A percentile compares a stretch with the other conserved stretches of the same genome.
Evolutionary conservation across 2,888 invertebrate genomes (phyloP).

Genomic region (Aphodius sticticus): DNA sequence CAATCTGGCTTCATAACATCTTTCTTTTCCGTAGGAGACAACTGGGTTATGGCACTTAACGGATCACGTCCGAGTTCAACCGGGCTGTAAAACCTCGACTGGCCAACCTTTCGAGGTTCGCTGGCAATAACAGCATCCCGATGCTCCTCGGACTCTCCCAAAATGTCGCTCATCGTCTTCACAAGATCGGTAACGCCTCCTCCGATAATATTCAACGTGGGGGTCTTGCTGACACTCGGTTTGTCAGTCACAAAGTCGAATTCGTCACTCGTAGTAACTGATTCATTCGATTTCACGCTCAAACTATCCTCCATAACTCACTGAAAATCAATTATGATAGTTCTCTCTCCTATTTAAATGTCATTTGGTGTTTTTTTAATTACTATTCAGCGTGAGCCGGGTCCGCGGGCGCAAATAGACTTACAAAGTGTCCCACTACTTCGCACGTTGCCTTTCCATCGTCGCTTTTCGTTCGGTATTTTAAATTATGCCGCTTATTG

Average conservation of each 20-base stretch:
- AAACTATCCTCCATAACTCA: conserved; percentile 71
- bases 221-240: conserved; percentile 60
- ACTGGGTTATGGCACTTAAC: conserved; percentile 43
- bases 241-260: conserved; percentile 73
- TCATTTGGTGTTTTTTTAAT: neutral
- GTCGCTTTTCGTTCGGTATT: neutral
- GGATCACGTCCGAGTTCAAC: conserved; percentile 53
- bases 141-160: conserved; percentile 52
- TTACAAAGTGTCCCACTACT: neutral
- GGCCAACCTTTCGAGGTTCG: conserved; percentile 61
- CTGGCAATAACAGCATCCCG: conserved; percentile 50
- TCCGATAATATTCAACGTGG: conserved; percentile 68
- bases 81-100: conserved; percentile 63
- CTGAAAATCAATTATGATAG: conserved; percentile 7
- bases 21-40: conserved; percentile 70
- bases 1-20: conserved; percentile 82
- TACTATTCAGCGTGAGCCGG: neutral
- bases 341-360: neutral
- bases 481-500: neutral
- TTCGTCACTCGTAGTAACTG: conserved; percentile 74
- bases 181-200: conserved; percentile 71
- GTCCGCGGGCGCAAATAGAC: neutral
- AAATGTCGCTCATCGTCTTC: conserved; percentile 68
- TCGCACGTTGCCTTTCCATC: neutral
- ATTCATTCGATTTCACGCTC: conserved; percentile 75